Evolutionary conservation across 2,888 invertebrate species (phyloP).

Genomic region (Drosophila neonasuta): DNA sequence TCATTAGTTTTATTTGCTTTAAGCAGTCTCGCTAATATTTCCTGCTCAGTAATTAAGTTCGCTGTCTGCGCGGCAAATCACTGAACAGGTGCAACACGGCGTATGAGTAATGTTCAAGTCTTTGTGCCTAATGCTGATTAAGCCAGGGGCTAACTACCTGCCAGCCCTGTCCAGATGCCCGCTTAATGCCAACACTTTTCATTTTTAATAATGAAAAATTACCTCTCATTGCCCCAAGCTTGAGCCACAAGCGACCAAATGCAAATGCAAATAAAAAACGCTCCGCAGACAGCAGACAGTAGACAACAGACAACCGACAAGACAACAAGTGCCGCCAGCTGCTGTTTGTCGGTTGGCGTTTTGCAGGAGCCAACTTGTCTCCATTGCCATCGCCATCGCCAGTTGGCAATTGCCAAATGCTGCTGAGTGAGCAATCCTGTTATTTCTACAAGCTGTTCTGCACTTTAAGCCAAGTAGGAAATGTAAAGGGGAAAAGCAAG

Average conservation of each 20-base stretch:
- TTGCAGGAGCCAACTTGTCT: slow-evolving; percentile 53
- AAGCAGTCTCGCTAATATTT: slow-evolving; percentile 61
- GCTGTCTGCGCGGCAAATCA: slow-evolving; percentile 9
- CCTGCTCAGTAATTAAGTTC: slow-evolving; percentile 71
- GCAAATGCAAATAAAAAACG: slow-evolving; percentile 42
- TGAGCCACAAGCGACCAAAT: slow-evolving; percentile 23
- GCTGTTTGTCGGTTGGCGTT: slow-evolving; percentile 2
- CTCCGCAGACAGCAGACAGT: not conserved
- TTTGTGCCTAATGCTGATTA: slow-evolving; percentile 22
- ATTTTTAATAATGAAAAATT: slow-evolving; percentile 65
- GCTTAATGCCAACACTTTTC: slow-evolving; percentile 70
- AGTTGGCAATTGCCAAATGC: not conserved
- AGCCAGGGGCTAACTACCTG: slow-evolving; percentile 30
- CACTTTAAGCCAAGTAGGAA: slow-evolving; percentile 25
- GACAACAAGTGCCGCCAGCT: slow-evolving; percentile 18
- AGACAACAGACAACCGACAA: slow-evolving; percentile 12
- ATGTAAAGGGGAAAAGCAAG: not conserved
- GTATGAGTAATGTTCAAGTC: slow-evolving; percentile 61
- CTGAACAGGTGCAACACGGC: slow-evolving; percentile 62
- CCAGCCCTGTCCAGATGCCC: slow-evolving; percentile 32
- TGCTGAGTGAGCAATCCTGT: slow-evolving; percentile 45
- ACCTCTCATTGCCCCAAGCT: slow-evolving; percentile 29
- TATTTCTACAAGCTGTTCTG: slow-evolving; percentile 40
- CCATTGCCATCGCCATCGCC: slow-evolving; percentile 38
- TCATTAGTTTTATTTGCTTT: slow-evolving; percentile 75